These are phyloP conservation scores for Leptobrachium leishanense DNA, from an alignment of 2,113 vertebrate species.

Conservation along the genomic window DNA sequence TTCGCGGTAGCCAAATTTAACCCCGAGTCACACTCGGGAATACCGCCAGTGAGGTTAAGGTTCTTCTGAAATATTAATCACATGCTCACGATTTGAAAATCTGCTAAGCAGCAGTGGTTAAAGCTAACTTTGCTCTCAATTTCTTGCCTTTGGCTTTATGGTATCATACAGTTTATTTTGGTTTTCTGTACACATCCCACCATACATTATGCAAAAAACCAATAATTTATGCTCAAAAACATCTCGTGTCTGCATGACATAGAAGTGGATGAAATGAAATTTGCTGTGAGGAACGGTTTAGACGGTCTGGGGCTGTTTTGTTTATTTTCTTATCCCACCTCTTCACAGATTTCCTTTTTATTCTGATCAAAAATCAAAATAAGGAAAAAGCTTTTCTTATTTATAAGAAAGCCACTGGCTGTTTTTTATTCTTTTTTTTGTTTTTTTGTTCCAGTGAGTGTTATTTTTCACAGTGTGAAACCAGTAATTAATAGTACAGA, in stretches of 20 bases:
- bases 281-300: conserved; percentile 1
- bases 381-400: conserved; percentile 27
- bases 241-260: conserved; percentile 17
- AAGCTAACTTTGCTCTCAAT: background rate
- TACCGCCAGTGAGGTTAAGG: no score
- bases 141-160: conserved; percentile 17
- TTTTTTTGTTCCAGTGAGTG: conserved; percentile 13
- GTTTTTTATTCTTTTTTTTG: conserved; percentile 12
- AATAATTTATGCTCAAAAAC: conserved; percentile 1
- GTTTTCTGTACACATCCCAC: background rate
- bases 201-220: conserved; percentile 24
- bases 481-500: conserved; percentile 28
- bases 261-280: conserved; percentile 5
- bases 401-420: conserved; percentile 35
- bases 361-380: conserved; percentile 1
- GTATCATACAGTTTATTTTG: background rate
- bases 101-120: no score
- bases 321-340: conserved; percentile 26
- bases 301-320: background rate
- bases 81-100: no score
- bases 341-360: conserved; percentile 30
- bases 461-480: conserved; percentile 23
- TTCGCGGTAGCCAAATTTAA: no score
- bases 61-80: no score
- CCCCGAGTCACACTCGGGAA: no score